Conservation (phyloP, 2,888 invertebrate species). For the Drosophila limbata region DNA sequence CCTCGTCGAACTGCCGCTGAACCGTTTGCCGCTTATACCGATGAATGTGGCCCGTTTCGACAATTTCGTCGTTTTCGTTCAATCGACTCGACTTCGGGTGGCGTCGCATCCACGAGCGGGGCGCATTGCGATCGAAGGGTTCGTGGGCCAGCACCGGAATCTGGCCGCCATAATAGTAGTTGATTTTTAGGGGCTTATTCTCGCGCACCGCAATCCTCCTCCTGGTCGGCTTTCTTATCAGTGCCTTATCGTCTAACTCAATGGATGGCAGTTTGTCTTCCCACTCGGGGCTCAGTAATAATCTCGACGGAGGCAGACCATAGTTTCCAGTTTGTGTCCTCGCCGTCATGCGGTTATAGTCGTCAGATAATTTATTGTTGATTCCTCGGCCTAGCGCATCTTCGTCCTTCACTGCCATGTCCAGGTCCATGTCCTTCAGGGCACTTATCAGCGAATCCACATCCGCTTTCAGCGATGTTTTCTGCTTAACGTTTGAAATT, state of each 20-base stretch:
- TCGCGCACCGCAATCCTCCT: background rate
- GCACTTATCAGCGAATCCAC: background rate
- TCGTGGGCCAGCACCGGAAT: slow-evolving; percentile 40
- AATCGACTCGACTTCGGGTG: slow-evolving; percentile 36
- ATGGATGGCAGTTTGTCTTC: background rate
- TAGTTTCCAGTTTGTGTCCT: background rate
- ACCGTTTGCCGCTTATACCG: slow-evolving; percentile 35
- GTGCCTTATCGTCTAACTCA: background rate
- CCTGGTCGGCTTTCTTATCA: background rate
- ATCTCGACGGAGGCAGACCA: background rate
- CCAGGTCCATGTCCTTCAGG: background rate
- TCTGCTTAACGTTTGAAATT: background rate
- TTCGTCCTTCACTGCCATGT: background rate
- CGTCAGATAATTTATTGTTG: background rate
- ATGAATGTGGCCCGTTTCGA: background rate
- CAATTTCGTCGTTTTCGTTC: background rate
- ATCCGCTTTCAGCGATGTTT: background rate
- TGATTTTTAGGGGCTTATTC: background rate
- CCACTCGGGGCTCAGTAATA: background rate
- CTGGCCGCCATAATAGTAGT: slow-evolving; percentile 27
- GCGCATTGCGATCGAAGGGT: slow-evolving; percentile 36
- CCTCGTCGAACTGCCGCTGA: background rate
- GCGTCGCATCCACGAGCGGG: slow-evolving; percentile 45
- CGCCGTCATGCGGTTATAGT: background rate
- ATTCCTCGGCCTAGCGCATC: background rate